Conservation (phyloP, 37 sponge, comb jelly and placozoan genomes). For the Theonella swinhoei region DNA sequence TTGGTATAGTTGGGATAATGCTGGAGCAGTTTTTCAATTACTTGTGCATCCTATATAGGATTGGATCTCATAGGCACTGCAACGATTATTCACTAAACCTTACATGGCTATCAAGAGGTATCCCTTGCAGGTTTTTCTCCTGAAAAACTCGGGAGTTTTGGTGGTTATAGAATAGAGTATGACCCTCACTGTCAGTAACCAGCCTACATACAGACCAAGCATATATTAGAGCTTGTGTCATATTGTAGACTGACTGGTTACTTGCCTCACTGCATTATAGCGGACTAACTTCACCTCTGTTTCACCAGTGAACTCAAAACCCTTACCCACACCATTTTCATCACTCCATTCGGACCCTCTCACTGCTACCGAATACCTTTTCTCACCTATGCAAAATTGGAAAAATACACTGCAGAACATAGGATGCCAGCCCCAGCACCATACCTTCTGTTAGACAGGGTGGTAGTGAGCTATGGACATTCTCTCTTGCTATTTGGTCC, state of each 20-base stretch:
- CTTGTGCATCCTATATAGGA: constrained; percentile 44
- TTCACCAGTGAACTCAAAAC: constrained; percentile 15
- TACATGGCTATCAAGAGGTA: constrained; percentile 50
- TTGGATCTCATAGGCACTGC: not conserved
- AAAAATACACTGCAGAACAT: not conserved
- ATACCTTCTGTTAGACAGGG: constrained; percentile 72
- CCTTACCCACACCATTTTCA: constrained; percentile 11
- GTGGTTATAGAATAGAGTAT: constrained; percentile 47
- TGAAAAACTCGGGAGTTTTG: constrained; percentile 79
- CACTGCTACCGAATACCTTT: not conserved
- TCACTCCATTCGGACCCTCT: constrained; percentile 36
- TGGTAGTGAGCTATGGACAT: constrained; percentile 69
- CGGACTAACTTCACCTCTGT: constrained; percentile 63
- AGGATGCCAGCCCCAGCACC: not conserved
- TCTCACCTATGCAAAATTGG: constrained; percentile 33
- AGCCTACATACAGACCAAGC: constrained; percentile 17
- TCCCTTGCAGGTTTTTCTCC: constrained; percentile 51
- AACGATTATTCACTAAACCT: not conserved
- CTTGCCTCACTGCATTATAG: constrained; percentile 49
- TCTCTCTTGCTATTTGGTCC: constrained; percentile 62
- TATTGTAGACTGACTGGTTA: not conserved
- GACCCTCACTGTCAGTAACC: constrained; percentile 40
- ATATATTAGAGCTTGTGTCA: not conserved
- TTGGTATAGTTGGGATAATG: constrained; percentile 46
- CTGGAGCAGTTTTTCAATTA: constrained; percentile 39